Percentiles rank a stretch among this genome's conserved stretches.
Evolutionary conservation across 2,888 invertebrate genomes (phyloP).

Genomic region (Pollenia griseotomentosa): DNA sequence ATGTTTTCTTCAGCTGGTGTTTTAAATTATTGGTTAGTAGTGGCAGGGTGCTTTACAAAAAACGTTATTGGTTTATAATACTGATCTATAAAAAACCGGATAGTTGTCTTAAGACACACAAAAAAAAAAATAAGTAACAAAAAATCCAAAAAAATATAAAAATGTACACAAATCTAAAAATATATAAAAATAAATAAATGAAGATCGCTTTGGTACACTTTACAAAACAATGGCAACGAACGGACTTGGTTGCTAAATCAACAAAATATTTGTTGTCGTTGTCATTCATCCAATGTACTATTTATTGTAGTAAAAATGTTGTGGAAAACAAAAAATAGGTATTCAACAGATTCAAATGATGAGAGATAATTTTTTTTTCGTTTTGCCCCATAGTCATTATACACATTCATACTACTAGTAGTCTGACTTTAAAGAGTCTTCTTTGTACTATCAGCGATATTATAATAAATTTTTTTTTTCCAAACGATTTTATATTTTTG

Average conservation of each 20-base stretch:
- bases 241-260: slow-evolving; percentile 4
- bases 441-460: slow-evolving; percentile 46
- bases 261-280: neutral
- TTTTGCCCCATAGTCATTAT: slow-evolving; percentile 27
- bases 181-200: slow-evolving; percentile 65
- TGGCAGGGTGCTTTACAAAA: slow-evolving; percentile 18
- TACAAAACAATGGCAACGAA: slow-evolving; percentile 47
- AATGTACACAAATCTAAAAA: slow-evolving; percentile 34
- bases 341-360: slow-evolving; percentile 70
- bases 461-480: slow-evolving; percentile 29
- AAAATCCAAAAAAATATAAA: slow-evolving; percentile 7
- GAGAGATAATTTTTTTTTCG: slow-evolving; percentile 55
- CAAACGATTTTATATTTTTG: slow-evolving; percentile 26
- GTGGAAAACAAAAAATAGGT: slow-evolving; percentile 16
- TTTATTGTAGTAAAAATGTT: neutral
- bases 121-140: slow-evolving; percentile 18
- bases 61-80: slow-evolving; percentile 58
- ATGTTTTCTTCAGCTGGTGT: slow-evolving; percentile 30
- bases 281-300: slow-evolving; percentile 3
- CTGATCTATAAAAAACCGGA: slow-evolving; percentile 67
- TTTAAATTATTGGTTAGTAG: slow-evolving; percentile 51
- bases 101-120: slow-evolving; percentile 46
- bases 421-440: slow-evolving; percentile 38
- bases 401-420: neutral
- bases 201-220: slow-evolving; percentile 63